Evolutionary conservation across 1,140 invertebrate species (phyloP).

Genomic region (Planococcus citri): DNA sequence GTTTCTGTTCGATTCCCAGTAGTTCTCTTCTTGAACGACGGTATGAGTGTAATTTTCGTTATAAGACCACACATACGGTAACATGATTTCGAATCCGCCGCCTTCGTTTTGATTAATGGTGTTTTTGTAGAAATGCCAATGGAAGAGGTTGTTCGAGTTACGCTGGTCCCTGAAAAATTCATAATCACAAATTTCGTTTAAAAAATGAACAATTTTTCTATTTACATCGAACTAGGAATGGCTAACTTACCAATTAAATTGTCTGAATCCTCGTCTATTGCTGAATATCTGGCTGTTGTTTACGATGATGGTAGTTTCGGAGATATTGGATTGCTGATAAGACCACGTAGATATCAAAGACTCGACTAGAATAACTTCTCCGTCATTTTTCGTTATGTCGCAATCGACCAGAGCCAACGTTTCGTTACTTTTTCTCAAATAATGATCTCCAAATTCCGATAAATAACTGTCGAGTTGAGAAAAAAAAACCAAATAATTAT

Average conservation of each 20-base stretch:
- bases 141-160: slow-evolving; percentile 86
- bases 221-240: no score
- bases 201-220: no score
- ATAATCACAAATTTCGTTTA: no score
- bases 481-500: not conserved
- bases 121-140: slow-evolving; percentile 80
- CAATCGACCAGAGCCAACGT: slow-evolving; percentile 64
- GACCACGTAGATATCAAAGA: slow-evolving; percentile 65
- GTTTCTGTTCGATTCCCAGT: slow-evolving; percentile 69
- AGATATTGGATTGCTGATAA: slow-evolving; percentile 63
- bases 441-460: slow-evolving; percentile 70
- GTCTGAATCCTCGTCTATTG: slow-evolving; percentile 71
- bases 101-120: slow-evolving; percentile 69
- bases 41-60: slow-evolving; percentile 89
- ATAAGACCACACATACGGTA: slow-evolving; percentile 91
- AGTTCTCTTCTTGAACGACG: slow-evolving; percentile 71
- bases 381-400: slow-evolving; percentile 63
- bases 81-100: slow-evolving; percentile 67
- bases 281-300: slow-evolving; percentile 70
- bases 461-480: slow-evolving; percentile 42
- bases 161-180: slow-evolving; percentile 57
- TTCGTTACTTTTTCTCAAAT: slow-evolving; percentile 75
- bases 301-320: slow-evolving; percentile 70
- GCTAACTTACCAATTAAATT: slow-evolving; percentile 62
- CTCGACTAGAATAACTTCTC: slow-evolving; percentile 66